Evolutionary conservation across 2,888 invertebrate genomes (phyloP), one percentile per base, ranked within the genome.

Genomic region (Lasioglossum leucozonium): DNA sequence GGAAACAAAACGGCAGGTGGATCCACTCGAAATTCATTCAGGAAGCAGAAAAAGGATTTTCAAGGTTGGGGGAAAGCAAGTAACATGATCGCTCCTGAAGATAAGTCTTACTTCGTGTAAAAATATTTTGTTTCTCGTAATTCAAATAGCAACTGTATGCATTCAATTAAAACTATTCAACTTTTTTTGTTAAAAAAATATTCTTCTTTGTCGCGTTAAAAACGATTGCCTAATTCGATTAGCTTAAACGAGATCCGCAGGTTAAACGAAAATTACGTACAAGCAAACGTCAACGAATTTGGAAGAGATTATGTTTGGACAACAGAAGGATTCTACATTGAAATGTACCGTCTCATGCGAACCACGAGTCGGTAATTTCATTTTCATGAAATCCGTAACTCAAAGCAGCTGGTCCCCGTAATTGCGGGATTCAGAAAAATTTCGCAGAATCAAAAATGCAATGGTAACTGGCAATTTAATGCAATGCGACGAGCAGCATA

Each of bases 1-100:
- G 91, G 82, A 85, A 87, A 88, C 86, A 86, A 89, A 89, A 87
- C 88, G 91, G 93, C 94, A 93, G 94, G 93, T 94, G 94, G 92
- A 93, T 90, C 91, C 78, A 88, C 89, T 86, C 89, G 90, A 94
- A 94, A 93, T 94, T 93, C 92, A 93, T 92, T 69, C 85, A 71
- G 40, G 75, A 74, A 74, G 81, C 71, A 80, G 85, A 65, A 80
- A 85, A 88, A 82, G 88, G 77, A 58, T 79, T 84, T 85, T 79
- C 79, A 87, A 85, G 79, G 77, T 65, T 77, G 74, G 51, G 26
- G 78, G 77, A 73, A 86, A 86, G 83, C 67, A n/a, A 65, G 40
- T 72, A 37, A 72, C 26, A 65, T 55, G 62, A 37, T 55, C 26
- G 65, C 18, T 30, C 4, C 16, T 10, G 18, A n/a, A 40, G 40